These are phyloP conservation scores for Pempheris klunzingeri DNA, from an alignment of 2,797 vertebrate genomes.

Conservation along the genomic window DNA sequence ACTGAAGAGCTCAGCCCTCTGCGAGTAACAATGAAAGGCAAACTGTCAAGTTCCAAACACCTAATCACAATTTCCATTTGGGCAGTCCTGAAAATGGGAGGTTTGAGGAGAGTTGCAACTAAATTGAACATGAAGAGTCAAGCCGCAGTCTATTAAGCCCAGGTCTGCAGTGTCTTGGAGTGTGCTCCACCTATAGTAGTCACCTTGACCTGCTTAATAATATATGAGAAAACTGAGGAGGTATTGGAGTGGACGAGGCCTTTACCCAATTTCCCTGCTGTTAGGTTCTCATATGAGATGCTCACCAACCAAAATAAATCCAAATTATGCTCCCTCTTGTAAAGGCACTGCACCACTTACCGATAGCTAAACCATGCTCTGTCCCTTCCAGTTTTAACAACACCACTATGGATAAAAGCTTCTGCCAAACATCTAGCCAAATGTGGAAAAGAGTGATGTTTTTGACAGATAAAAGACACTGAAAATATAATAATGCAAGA, in stretches of 20 bases:
- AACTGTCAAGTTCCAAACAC: not conserved
- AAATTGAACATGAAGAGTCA: not conserved
- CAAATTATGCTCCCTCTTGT: not conserved
- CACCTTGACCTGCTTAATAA: slow-evolving; percentile 10
- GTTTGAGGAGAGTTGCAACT: not conserved
- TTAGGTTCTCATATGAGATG: not conserved
- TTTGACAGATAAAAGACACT: slow-evolving; percentile 5
- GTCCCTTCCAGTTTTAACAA: slow-evolving; percentile 2
- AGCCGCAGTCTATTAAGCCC: not conserved
- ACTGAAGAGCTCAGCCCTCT: not conserved
- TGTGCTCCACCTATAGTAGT: not conserved
- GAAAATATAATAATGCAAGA: no score
- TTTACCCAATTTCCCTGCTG: not conserved
- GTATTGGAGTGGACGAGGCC: not conserved
- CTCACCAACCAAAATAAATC: not conserved
- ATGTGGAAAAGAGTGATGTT: slow-evolving; percentile 10
- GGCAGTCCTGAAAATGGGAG: not conserved
- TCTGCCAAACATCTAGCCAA: slow-evolving; percentile 14
- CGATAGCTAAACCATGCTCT: not conserved
- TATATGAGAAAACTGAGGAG: slow-evolving; percentile 1
- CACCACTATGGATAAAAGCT: slow-evolving; percentile 15
- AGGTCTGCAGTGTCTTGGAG: not conserved
- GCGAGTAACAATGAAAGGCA: not conserved
- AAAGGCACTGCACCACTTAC: not conserved
- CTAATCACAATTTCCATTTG: not conserved